A percentile compares a stretch with the other conserved stretches of the same genome.
Evolutionary conservation across 2,797 vertebrate species (phyloP).

Genomic region (Anas georgica): DNA sequence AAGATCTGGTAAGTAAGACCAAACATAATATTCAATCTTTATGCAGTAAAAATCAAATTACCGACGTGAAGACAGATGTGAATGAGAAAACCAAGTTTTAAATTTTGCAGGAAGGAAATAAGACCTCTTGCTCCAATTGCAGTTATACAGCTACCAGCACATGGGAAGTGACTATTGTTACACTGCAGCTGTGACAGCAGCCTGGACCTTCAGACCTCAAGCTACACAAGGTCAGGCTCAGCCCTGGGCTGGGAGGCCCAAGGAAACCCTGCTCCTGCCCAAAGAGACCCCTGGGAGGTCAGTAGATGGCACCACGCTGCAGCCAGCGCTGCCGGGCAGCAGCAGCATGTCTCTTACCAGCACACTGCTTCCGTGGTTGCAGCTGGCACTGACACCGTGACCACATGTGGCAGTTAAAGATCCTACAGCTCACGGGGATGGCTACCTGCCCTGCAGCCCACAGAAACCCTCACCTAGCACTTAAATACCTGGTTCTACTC

Average conservation of each 20-base stretch:
- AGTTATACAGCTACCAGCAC: constrained; percentile 21
- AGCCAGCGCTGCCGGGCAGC: not conserved
- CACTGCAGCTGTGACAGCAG: constrained; percentile 10
- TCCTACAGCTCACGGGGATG: not conserved
- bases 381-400: constrained; percentile 32
- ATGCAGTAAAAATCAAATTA: constrained; percentile 74
- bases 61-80: constrained; percentile 76
- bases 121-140: constrained; percentile 66
- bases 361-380: not conserved
- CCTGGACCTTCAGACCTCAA: constrained; percentile 56
- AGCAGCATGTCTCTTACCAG: not conserved
- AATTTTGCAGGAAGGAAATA: constrained; percentile 62
- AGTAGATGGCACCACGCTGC: constrained; percentile 61
- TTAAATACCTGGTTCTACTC: not conserved
- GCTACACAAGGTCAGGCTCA: constrained; percentile 66
- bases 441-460: not conserved
- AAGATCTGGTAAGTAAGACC: constrained; percentile 75
- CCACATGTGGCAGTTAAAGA: constrained; percentile 63
- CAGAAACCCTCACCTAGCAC: not conserved
- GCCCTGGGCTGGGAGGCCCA: constrained; percentile 56
- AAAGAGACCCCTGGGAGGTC: constrained; percentile 66
- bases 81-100: constrained; percentile 74
- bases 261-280: constrained; percentile 55
- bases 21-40: constrained; percentile 69
- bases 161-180: not conserved